phyloP scores from a whole-genome alignment of 2,888 invertebrate genomes.

The Troilus luridus region DNA sequence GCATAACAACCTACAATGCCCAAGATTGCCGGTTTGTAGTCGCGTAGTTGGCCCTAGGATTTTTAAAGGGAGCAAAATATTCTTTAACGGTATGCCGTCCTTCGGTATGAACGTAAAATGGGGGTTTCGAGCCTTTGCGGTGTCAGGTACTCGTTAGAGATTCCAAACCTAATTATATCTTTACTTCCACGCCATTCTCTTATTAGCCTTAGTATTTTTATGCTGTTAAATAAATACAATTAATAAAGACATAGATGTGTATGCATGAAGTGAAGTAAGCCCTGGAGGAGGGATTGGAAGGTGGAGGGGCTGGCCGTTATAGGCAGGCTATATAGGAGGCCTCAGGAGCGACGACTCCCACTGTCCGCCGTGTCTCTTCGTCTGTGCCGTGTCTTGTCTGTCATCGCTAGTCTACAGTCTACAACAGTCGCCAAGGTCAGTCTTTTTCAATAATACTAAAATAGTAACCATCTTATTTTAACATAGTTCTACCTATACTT shows the following conservation, averaged over 20 bases:
- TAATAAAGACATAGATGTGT: not conserved
- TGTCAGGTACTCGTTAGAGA: too few relatives aligned
- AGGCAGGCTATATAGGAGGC: slow-evolving; percentile 24
- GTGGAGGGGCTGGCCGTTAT: slow-evolving; percentile 43
- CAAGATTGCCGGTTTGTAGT: too few relatives aligned
- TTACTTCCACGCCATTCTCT: too few relatives aligned
- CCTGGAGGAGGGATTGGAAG: not conserved
- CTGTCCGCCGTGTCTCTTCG: slow-evolving; percentile 9
- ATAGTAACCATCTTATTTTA: not conserved
- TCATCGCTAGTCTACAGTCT: not conserved
- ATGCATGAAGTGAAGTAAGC: slow-evolving; percentile 1
- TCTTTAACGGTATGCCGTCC: too few relatives aligned
- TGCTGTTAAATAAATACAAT: too few relatives aligned
- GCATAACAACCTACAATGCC: too few relatives aligned
- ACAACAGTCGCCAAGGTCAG: not conserved
- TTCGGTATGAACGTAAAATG: too few relatives aligned
- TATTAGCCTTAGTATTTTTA: too few relatives aligned
- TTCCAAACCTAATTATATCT: too few relatives aligned
- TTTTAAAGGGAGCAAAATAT: too few relatives aligned
- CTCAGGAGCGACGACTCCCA: slow-evolving; percentile 6
- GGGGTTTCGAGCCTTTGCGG: too few relatives aligned
- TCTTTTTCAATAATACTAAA: not conserved
- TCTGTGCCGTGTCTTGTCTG: not conserved
- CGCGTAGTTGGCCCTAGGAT: too few relatives aligned
- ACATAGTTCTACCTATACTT: not conserved